Evolutionary conservation across 2,888 invertebrate species (phyloP).

Genomic region (Colletes collaris): DNA sequence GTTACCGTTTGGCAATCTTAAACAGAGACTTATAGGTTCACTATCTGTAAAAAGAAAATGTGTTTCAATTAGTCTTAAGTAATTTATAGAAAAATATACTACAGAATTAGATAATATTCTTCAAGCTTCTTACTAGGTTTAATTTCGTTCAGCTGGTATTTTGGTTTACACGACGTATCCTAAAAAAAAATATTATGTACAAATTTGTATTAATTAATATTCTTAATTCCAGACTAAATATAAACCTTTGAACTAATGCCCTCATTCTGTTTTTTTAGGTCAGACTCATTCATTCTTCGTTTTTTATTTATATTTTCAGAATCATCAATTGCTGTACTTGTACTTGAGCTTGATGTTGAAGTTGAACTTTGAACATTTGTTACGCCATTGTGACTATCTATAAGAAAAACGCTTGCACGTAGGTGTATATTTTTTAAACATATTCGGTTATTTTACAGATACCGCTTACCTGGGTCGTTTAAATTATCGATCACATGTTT

Average conservation of each 20-base stretch:
- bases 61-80: not conserved
- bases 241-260: constrained; percentile 54
- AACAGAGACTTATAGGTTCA: constrained; percentile 78
- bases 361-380: constrained; percentile 41
- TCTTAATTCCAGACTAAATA: not conserved
- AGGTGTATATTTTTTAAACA: not conserved
- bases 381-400: constrained; percentile 38
- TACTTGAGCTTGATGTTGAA: constrained; percentile 58
- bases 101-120: not conserved
- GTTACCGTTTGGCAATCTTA: constrained; percentile 79
- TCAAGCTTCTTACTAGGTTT: constrained; percentile 53
- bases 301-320: constrained; percentile 76
- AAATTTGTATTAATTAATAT: not conserved
- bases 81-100: not conserved
- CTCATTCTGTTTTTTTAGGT: constrained; percentile 56
- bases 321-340: constrained; percentile 56
- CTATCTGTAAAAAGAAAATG: constrained; percentile 56
- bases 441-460: not conserved
- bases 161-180: constrained; percentile 25
- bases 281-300: constrained; percentile 74
- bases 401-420: constrained; percentile 3
- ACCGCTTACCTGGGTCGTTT: constrained; percentile 39
- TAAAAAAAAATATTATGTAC: constrained; percentile 27
- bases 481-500: constrained; percentile 50
- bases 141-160: constrained; percentile 34